Conservation (phyloP, 2,797 vertebrate genomes). For the Crypturellus tataupa region DNA sequence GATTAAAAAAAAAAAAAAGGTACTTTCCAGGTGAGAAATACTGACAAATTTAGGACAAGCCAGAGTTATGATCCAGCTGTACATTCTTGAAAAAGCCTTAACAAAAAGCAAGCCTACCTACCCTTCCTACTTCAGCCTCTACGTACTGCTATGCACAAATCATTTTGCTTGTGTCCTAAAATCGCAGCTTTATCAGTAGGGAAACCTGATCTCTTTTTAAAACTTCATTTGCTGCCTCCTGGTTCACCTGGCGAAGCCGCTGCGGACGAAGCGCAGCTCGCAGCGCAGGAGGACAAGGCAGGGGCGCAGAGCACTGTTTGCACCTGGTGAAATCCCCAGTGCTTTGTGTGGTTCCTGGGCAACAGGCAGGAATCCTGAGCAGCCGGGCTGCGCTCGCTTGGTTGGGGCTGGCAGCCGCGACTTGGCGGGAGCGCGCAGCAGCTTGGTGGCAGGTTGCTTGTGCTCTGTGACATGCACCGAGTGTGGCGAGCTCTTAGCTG, state of each 20-base stretch:
- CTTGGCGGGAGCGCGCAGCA: constrained; percentile 57
- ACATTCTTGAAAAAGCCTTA: background rate
- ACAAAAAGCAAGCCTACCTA: background rate
- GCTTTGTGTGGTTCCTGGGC: constrained; percentile 80
- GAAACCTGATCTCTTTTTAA: background rate
- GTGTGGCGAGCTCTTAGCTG: constrained; percentile 52
- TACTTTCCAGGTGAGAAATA: constrained; percentile 43
- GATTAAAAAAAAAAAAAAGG: background rate
- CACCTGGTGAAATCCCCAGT: constrained; percentile 79
- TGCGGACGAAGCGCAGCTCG: constrained; percentile 37
- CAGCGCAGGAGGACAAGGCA: background rate
- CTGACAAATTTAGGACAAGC: background rate
- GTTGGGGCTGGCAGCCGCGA: constrained; percentile 80
- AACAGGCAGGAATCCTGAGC: constrained; percentile 80
- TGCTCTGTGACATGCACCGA: constrained; percentile 65
- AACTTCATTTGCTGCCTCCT: constrained; percentile 57
- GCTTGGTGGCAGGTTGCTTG: constrained; percentile 76
- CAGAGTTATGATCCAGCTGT: background rate
- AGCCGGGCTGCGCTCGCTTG: constrained; percentile 80
- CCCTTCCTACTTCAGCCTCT: background rate
- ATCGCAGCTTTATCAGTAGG: background rate
- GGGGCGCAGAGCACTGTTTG: constrained; percentile 67
- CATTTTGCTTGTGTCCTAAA: background rate
- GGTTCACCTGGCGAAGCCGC: constrained; percentile 5
- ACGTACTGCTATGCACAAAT: fast-evolving